Base-by-base conservation (phyloP, 1,140 invertebrate species). In the Oscheius sp. region DNA sequence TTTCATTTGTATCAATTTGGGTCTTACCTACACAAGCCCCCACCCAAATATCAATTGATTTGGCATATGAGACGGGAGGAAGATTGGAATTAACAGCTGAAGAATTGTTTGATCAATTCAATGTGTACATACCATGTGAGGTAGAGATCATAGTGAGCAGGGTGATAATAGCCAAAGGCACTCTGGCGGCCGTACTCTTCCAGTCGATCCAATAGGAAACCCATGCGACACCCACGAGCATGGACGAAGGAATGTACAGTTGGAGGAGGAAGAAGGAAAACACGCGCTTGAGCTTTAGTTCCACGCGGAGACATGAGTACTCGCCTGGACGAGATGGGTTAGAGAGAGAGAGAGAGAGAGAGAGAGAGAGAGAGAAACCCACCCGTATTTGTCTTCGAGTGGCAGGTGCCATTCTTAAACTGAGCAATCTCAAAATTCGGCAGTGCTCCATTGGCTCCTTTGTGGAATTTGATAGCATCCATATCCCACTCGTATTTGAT, bases 181-280 rank as follows among this genome's bases (percentile, higher is more conserved):
- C 77, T 68, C 77, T 52, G 2, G 68, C 81, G 10, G 81, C 81
- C n/a, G 81, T 83, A 18, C 80, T 81, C 62, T 84, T 84, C 81
- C 81, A 83, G 49, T 78, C 81, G 52, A 78, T 78, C 78, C 78
- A 82, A 78, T 82, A 82, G 10, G 82, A 84, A 1, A 74, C 64
- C 86, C 86, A 88, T 10, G 86, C 86, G 4, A 88, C 85, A 61
- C 87, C 85, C 71, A 88, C 86, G 18, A 78, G 76, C 86, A 88
- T 87, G 63, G 82, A 84, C 71, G 84, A 86, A 29, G 78, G 75
- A 52, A 79, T 75, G 42, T 79, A 78, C 3, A 78, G 55, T 66
- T 95, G 93, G 84, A 95, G 95, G 78, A 96, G 89, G 88, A 95
- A 95, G 89, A 95, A 96, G 87, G 91, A 93, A 90, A 95, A 96